Evolutionary conservation across 2,797 vertebrate genomes (phyloP).

Genomic region (Esox masquinongy): DNA sequence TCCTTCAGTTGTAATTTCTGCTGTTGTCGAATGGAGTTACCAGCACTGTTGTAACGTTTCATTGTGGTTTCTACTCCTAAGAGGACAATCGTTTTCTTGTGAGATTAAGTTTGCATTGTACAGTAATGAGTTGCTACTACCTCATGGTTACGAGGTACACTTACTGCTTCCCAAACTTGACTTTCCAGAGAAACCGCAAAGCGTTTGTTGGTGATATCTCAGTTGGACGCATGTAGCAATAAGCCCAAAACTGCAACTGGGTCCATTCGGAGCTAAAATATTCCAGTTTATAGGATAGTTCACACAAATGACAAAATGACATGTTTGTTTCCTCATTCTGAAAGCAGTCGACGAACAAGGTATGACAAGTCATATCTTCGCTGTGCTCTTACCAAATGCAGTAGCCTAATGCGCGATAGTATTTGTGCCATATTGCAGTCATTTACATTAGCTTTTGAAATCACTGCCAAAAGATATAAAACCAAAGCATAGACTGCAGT

Average conservation of each 20-base stretch:
- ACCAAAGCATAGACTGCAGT: too few species aligned
- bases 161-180: neutral
- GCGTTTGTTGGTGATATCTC: constrained; percentile 23
- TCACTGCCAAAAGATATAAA: too few species aligned
- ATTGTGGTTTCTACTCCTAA: neutral
- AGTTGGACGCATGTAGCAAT: constrained; percentile 31
- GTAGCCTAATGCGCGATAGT: too few species aligned
- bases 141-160: neutral
- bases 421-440: too few species aligned
- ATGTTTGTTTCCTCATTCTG: too few species aligned
- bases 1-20: constrained; percentile 62
- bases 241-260: constrained; percentile 6
- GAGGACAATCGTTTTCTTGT: neutral
- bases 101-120: neutral
- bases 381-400: too few species aligned
- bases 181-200: constrained; percentile 32
- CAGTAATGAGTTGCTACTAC: neutral
- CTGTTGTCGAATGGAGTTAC: neutral
- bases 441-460: too few species aligned
- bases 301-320: too few species aligned
- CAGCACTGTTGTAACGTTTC: neutral
- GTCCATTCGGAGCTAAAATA: neutral
- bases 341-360: too few species aligned
- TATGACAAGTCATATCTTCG: too few species aligned
- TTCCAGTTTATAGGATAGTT: too few species aligned